phyloP scores from a whole-genome alignment of 2,113 vertebrate species.

The Cathartes aura region DNA sequence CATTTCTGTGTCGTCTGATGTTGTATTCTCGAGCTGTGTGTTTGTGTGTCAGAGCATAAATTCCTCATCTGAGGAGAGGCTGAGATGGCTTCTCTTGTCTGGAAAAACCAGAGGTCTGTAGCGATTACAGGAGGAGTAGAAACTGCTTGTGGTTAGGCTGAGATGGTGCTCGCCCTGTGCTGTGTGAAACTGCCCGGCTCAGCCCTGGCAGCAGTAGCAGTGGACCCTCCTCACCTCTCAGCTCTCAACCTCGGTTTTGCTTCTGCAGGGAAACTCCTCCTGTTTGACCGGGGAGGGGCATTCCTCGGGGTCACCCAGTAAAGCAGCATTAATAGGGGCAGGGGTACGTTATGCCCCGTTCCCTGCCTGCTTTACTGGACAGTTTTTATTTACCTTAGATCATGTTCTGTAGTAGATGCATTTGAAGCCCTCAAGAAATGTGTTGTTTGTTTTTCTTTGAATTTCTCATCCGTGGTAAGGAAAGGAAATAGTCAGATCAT shows the following conservation, averaged over 20 bases:
- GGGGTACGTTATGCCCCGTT: fast-evolving
- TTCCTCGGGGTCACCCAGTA: background rate
- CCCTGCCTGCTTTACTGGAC: background rate
- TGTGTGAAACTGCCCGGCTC: background rate
- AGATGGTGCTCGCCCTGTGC: background rate
- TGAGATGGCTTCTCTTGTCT: background rate
- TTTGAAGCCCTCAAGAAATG: background rate
- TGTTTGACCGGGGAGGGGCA: background rate
- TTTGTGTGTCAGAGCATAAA: background rate
- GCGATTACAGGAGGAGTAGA: background rate
- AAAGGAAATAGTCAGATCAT: background rate
- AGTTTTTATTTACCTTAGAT: background rate
- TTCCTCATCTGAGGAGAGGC: background rate
- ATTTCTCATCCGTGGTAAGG: background rate
- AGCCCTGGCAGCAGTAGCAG: background rate
- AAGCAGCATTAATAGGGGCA: background rate
- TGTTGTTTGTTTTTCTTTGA: background rate
- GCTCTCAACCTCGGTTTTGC: fast-evolving
- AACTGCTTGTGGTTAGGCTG: background rate
- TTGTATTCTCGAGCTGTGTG: background rate
- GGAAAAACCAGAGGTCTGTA: background rate
- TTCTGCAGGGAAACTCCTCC: background rate
- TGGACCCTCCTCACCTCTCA: background rate
- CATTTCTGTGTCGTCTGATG: fast-evolving
- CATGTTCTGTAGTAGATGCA: background rate